These are phyloP conservation scores for Entomobrya proxima DNA, from an alignment of 2,888 invertebrate species.

Conservation along the genomic window DNA sequence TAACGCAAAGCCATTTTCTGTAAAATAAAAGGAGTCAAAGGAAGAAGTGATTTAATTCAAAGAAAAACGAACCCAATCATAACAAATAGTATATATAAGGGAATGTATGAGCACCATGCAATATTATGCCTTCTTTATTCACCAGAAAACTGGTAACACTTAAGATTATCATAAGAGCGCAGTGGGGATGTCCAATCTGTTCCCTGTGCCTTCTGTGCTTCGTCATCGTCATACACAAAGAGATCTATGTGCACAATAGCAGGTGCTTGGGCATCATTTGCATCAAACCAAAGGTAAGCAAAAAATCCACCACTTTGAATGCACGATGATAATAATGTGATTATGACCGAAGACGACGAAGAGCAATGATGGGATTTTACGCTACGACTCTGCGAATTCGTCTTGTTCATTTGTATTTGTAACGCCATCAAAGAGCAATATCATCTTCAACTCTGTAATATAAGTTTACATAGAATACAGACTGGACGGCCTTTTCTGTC, in stretches of 20 bases:
- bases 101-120: too few relatives aligned
- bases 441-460: neutral
- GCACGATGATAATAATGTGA: neutral
- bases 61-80: neutral
- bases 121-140: too few relatives aligned
- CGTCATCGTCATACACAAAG: neutral
- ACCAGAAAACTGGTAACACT: too few relatives aligned
- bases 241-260: neutral
- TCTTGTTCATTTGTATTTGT: slow-evolving; percentile 13
- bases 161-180: too few relatives aligned
- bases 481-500: slow-evolving; percentile 59
- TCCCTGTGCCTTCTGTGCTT: too few relatives aligned
- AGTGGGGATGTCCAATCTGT: neutral
- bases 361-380: slow-evolving; percentile 37
- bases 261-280: neutral
- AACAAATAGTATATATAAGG: neutral
- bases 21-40: neutral
- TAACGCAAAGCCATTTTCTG: neutral
- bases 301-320: neutral
- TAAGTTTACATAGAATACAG: neutral
- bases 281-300: neutral
- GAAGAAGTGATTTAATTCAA: neutral
- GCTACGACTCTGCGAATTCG: slow-evolving; percentile 19
- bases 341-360: neutral
- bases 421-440: slow-evolving; percentile 7